Conservation (phyloP, 2,888 invertebrate genomes). For the Tenthredo amoena region DNA sequence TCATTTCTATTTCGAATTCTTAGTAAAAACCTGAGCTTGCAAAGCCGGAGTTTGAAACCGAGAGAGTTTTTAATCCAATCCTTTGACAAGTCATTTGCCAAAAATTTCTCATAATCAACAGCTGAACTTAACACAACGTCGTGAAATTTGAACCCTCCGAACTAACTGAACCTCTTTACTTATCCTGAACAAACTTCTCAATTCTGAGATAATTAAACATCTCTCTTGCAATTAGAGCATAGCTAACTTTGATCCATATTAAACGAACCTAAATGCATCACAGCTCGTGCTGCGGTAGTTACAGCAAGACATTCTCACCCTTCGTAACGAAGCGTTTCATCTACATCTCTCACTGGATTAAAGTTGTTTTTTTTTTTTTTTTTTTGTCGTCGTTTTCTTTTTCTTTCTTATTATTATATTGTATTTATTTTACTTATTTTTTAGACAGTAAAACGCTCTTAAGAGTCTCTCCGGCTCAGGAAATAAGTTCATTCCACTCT, state of each 20-base stretch:
- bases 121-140: background rate
- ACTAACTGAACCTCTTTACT: background rate
- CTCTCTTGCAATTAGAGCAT: background rate
- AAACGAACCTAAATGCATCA: background rate
- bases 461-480: conserved; percentile 1
- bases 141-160: background rate
- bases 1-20: background rate
- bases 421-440: background rate
- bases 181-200: background rate
- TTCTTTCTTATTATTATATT: background rate
- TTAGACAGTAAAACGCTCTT: background rate
- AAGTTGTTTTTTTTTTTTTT: background rate
- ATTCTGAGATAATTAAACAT: background rate
- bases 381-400: background rate
- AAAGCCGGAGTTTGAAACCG: background rate
- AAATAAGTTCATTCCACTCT: background rate
- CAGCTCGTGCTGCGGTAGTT: background rate
- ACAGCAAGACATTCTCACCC: background rate
- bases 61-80: background rate
- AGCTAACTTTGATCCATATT: conserved; percentile 6
- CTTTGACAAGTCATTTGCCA: background rate
- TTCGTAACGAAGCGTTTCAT: background rate
- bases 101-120: background rate
- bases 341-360: background rate
- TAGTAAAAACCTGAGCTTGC: background rate